Conservation (phyloP, 2,888 invertebrate species). For the Ophion ellenae region DNA sequence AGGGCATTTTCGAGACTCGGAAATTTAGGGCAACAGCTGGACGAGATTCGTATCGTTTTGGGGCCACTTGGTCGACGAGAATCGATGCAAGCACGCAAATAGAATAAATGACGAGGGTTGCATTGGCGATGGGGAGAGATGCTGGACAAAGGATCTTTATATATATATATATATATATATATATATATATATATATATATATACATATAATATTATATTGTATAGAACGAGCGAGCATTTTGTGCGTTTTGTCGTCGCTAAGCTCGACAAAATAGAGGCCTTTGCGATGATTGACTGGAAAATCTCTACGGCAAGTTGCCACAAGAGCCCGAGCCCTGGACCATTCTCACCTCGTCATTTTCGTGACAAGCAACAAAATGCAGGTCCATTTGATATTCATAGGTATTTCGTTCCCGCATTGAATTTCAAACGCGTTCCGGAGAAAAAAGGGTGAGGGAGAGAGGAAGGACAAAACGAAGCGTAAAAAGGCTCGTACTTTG, state of each 20-base stretch:
- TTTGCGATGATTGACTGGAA: constrained; percentile 54
- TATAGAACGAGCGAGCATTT: constrained; percentile 15
- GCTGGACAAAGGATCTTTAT: constrained; percentile 20
- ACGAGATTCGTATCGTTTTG: constrained; percentile 45
- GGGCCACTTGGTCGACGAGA: constrained; percentile 58
- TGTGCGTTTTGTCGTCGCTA: constrained; percentile 37
- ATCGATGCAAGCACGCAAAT: constrained; percentile 30
- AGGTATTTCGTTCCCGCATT: constrained; percentile 42
- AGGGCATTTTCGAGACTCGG: too few relatives aligned
- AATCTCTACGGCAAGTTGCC: constrained; percentile 45
- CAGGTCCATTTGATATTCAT: constrained; percentile 49
- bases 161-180: too few relatives aligned
- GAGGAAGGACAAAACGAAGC: too few relatives aligned
- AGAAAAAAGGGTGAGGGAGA: too few relatives aligned
- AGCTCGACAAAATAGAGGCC: constrained; percentile 57
- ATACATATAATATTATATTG: background rate
- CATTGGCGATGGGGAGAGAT: constrained; percentile 45
- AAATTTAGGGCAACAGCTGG: constrained; percentile 10
- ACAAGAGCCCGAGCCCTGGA: background rate
- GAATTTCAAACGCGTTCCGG: background rate
- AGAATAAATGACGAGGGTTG: constrained; percentile 48
- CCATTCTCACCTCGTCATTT: constrained; percentile 44
- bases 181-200: too few relatives aligned
- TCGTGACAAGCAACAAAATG: constrained; percentile 33
- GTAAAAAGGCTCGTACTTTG: too few relatives aligned